These are phyloP conservation scores for Centropristis striata DNA, from an alignment of 2,113 vertebrate species.

Conservation along the genomic window DNA sequence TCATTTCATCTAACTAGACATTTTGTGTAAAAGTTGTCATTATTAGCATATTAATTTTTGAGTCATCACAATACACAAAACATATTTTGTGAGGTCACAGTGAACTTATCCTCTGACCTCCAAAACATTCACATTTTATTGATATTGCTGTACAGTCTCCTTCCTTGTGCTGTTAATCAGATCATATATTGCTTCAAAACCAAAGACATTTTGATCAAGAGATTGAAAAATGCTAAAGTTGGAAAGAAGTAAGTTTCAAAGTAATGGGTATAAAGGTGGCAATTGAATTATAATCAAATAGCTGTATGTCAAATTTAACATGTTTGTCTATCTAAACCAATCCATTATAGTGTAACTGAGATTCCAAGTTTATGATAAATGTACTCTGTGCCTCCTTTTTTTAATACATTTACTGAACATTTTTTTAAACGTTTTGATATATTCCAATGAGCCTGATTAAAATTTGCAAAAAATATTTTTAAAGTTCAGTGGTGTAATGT, in stretches of 20 bases:
- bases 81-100: too few relatives aligned
- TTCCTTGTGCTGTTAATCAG: constrained; percentile 25
- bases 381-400: too few relatives aligned
- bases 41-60: too few relatives aligned
- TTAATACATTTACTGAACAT: not conserved
- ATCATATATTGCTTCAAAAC: constrained; percentile 24
- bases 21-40: too few relatives aligned
- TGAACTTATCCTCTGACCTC: too few relatives aligned
- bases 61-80: too few relatives aligned
- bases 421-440: not conserved
- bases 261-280: not conserved
- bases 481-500: not conserved
- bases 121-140: constrained; percentile 9
- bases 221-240: not conserved
- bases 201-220: not conserved
- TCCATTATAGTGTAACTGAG: not conserved
- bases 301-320: not conserved
- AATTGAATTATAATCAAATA: not conserved
- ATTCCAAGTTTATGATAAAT: not conserved
- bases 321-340: not conserved
- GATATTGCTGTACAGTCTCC: constrained; percentile 20
- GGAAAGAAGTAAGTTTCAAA: not conserved
- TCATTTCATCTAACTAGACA: too few relatives aligned
- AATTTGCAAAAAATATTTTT: not conserved
- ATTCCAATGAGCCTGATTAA: not conserved